phyloP scores from a whole-genome alignment of 1,140 invertebrate genomes.

The Penaeus japonicus region DNA sequence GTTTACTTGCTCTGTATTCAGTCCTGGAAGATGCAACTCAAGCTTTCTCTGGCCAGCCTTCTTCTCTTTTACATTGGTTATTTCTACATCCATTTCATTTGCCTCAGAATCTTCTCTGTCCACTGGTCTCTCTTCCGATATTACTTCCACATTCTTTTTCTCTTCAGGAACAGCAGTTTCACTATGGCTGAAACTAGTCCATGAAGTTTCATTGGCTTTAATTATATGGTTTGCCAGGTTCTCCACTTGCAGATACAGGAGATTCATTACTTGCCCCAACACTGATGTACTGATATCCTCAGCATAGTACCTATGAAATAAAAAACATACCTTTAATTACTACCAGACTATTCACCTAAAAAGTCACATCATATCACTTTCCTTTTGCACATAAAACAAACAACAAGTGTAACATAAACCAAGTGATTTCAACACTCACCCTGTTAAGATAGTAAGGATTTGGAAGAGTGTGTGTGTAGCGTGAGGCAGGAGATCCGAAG shows the following conservation, averaged over 20 bases:
- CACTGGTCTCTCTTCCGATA: constrained; percentile 15
- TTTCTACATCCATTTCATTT: background rate
- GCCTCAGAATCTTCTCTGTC: background rate
- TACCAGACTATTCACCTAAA: background rate
- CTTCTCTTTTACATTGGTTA: constrained; percentile 17
- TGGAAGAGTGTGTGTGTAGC: constrained; percentile 61
- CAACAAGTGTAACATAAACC: background rate
- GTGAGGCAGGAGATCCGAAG: constrained; percentile 59
- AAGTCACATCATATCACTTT: too few relatives aligned
- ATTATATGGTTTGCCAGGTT: constrained; percentile 46
- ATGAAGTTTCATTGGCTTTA: constrained; percentile 41
- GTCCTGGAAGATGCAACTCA: constrained; percentile 36
- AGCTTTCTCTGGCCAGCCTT: constrained; percentile 32
- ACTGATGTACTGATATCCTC: constrained; percentile 46
- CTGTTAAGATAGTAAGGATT: constrained; percentile 65
- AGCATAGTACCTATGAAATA: constrained; percentile 48
- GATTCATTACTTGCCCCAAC: constrained; percentile 44
- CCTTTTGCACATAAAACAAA: background rate
- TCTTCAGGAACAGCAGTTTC: background rate
- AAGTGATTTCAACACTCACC: constrained; percentile 60
- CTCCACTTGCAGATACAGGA: constrained; percentile 55
- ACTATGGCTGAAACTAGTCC: background rate
- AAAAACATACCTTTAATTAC: background rate
- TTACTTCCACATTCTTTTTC: background rate
- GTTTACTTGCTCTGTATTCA: background rate